phyloP scores from a whole-genome alignment of 1,140 invertebrate species.

The Polypedilum vanderplanki region DNA sequence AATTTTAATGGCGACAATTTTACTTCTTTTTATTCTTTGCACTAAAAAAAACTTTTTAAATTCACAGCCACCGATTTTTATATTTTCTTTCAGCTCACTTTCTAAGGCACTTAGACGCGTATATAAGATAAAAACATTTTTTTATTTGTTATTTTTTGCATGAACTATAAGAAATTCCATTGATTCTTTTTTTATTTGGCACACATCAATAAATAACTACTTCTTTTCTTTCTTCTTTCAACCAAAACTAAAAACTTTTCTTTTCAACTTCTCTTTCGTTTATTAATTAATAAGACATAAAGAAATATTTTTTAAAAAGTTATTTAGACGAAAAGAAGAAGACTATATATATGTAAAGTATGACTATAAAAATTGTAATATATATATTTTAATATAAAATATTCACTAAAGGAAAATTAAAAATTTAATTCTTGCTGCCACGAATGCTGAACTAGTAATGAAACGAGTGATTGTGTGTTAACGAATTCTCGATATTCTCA shows the following conservation, averaged over 20 bases:
- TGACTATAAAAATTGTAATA: constrained; percentile 1
- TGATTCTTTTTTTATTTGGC: not conserved
- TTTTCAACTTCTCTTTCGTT: not conserved
- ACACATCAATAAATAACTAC: not conserved
- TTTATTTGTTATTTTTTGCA: not conserved
- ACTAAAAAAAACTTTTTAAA: not conserved
- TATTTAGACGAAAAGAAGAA: no score
- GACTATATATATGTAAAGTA: not conserved
- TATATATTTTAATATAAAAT: not conserved
- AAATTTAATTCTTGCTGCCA: constrained; percentile 19
- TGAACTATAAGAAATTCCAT: constrained; percentile 8
- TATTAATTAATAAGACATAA: not conserved
- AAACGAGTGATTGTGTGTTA: not conserved
- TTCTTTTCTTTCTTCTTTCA: not conserved
- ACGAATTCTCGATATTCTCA: not conserved
- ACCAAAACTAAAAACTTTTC: not conserved
- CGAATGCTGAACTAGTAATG: constrained; percentile 26
- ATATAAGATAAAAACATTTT: not conserved
- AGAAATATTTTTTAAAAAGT: no score
- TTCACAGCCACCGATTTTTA: not conserved
- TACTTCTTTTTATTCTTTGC: not conserved
- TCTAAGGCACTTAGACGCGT: constrained; percentile 11
- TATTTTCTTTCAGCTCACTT: not conserved
- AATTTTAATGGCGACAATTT: not conserved
- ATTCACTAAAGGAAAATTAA: not conserved